phyloP scores from a whole-genome alignment of 1,140 invertebrate genomes.

The Neotoxoptera formosana region DNA sequence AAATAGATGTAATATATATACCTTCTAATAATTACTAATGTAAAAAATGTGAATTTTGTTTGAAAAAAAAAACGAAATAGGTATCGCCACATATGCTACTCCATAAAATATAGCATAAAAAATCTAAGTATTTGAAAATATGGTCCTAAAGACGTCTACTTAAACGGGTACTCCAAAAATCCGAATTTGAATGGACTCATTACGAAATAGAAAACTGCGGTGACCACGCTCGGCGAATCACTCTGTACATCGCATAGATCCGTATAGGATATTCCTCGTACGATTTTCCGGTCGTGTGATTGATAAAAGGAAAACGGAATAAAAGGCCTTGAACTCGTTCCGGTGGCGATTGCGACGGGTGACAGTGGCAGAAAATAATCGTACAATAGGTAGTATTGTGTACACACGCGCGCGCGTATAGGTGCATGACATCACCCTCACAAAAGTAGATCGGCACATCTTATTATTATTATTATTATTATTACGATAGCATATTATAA shows the following conservation, averaged over 20 bases:
- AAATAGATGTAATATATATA: too few relatives aligned
- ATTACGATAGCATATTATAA: not conserved
- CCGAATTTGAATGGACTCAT: not conserved
- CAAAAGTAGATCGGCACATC: slow-evolving; percentile 19
- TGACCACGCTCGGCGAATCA: not conserved
- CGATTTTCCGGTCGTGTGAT: slow-evolving; percentile 2
- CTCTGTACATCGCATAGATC: not conserved
- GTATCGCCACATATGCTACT: too few relatives aligned
- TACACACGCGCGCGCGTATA: slow-evolving; percentile 2
- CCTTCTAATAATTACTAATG: too few relatives aligned
- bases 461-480: not conserved
- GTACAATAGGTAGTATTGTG: not conserved
- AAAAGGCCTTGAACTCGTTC: slow-evolving; percentile 32
- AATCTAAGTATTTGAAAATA: not conserved
- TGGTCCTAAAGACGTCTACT: too few relatives aligned
- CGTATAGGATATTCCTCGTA: not conserved
- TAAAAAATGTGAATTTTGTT: too few relatives aligned
- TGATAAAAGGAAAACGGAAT: not conserved
- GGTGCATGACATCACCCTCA: slow-evolving; percentile 12
- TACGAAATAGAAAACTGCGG: not conserved
- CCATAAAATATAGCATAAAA: too few relatives aligned
- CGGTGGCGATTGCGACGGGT: slow-evolving; percentile 10
- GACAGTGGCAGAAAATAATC: not conserved
- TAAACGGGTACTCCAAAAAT: too few relatives aligned
- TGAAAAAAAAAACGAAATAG: too few relatives aligned